These are phyloP conservation scores for Andrena bicolor DNA, from an alignment of 2,888 invertebrate species.

Conservation along the genomic window DNA sequence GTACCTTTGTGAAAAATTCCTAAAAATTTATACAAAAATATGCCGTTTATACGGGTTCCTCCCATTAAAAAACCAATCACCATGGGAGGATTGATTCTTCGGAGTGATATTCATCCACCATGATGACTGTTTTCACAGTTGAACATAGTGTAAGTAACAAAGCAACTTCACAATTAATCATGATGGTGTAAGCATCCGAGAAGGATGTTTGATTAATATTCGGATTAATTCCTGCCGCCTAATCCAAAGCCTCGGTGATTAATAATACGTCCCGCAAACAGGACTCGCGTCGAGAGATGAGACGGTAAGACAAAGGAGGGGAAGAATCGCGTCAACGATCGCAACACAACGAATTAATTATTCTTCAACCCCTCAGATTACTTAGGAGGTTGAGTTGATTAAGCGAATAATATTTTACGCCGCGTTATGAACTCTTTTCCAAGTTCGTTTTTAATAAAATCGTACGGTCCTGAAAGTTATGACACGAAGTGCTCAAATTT, in stretches of 20 bases:
- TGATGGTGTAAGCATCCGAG: constrained; percentile 43
- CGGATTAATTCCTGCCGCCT: constrained; percentile 72
- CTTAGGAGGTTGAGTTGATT: constrained; percentile 7
- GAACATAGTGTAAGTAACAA: constrained; percentile 37
- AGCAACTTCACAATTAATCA: constrained; percentile 74
- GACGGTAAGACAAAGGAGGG: constrained; percentile 20
- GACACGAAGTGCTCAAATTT: not conserved
- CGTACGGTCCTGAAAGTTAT: not conserved
- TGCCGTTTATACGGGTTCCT: no score
- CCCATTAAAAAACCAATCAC: no score
- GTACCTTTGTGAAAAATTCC: no score
- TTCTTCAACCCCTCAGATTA: constrained; percentile 6
- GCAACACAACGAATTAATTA: constrained; percentile 24
- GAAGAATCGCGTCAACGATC: constrained; percentile 27
- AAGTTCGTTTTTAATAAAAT: constrained; percentile 1
- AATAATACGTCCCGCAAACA: constrained; percentile 28
- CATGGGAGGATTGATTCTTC: not conserved
- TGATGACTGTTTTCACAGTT: constrained; percentile 45
- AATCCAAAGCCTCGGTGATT: constrained; percentile 63
- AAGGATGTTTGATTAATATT: constrained; percentile 74
- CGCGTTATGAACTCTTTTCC: constrained; percentile 2
- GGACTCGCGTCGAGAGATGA: constrained; percentile 1
- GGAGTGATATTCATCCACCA: constrained; percentile 25
- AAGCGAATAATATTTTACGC: not conserved
- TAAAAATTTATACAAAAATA: no score